Conservation (phyloP, 2,888 invertebrate genomes). For the Eupeodes latifasciatus region DNA sequence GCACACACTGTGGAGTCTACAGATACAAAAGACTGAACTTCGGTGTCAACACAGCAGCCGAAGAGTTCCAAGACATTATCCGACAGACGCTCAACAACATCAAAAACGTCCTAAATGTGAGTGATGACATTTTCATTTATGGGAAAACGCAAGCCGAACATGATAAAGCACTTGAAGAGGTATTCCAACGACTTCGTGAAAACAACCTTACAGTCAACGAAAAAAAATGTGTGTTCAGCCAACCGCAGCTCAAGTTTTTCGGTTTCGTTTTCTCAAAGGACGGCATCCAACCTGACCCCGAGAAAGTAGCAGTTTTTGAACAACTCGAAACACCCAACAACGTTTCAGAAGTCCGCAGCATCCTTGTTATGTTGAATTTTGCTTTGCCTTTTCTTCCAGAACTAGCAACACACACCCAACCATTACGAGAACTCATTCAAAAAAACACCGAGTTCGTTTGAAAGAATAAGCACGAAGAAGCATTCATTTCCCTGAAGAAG, state of each 20-base stretch:
- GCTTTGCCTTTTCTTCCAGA: conserved; percentile 28
- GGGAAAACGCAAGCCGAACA: conserved; percentile 18
- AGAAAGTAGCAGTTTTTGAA: too few relatives aligned
- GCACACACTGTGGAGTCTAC: too few relatives aligned
- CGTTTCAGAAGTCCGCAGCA: too few relatives aligned
- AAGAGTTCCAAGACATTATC: too few relatives aligned
- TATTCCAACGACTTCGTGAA: conserved; percentile 4
- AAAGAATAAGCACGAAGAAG: background rate
- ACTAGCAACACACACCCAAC: conserved; percentile 1
- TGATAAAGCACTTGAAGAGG: background rate
- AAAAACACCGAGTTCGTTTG: conserved; percentile 13
- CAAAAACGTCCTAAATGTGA: too few relatives aligned
- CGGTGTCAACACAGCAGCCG: conserved; percentile 32
- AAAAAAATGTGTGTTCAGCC: too few relatives aligned
- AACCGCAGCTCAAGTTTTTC: background rate
- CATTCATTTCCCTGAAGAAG: conserved; percentile 16
- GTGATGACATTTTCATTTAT: too few relatives aligned
- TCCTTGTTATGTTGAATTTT: too few relatives aligned
- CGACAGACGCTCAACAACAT: too few relatives aligned
- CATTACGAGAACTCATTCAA: background rate
- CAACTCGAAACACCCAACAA: too few relatives aligned
- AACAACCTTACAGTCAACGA: too few relatives aligned
- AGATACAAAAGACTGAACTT: background rate
- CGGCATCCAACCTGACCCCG: conserved; percentile 27
- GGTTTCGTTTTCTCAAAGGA: conserved; percentile 30